A percentile compares a stretch with the other conserved stretches of the same genome.
phyloP scores from a whole-genome alignment of 2,797 vertebrate species.

The Periparus ater region DNA sequence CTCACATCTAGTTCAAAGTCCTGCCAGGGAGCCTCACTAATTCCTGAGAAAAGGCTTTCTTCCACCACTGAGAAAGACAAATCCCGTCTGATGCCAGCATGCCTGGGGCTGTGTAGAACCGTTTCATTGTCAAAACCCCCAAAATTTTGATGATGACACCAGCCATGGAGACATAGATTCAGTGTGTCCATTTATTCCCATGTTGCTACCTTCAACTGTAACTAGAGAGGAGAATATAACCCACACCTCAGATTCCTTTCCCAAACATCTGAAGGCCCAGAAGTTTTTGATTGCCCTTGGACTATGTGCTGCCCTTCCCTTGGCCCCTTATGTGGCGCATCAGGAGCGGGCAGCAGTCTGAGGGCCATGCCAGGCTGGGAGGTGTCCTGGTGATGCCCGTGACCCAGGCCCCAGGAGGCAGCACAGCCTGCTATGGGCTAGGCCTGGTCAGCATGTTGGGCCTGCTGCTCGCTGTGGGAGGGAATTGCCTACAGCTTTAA shows the following conservation, averaged over 20 bases:
- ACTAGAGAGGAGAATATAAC: not conserved
- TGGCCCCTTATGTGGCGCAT: rapidly evolving
- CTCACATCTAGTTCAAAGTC: not conserved
- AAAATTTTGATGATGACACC: not conserved
- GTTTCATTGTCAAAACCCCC: not conserved
- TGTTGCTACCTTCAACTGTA: not conserved
- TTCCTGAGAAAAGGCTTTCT: not conserved
- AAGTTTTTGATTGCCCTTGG: rapidly evolving
- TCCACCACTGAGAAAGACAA: not conserved
- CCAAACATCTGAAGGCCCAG: not conserved
- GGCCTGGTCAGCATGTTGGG: rapidly evolving
- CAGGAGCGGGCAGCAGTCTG: rapidly evolving
- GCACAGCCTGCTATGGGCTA: rapidly evolving
- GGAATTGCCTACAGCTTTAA: not conserved
- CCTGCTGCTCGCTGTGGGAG: not conserved
- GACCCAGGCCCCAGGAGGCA: too few relatives aligned
- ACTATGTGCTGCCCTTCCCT: not conserved
- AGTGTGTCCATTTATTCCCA: not conserved
- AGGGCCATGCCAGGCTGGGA: not conserved
- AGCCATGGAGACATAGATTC: rapidly evolving
- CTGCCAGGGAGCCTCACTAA: not conserved
- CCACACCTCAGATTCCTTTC: too few relatives aligned
- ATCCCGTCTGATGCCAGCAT: too few relatives aligned
- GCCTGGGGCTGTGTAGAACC: not conserved
- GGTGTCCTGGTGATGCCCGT: too few relatives aligned